phyloP scores from a whole-genome alignment of 2,797 vertebrate species.

The Enteromius unitaeniatus region DNA sequence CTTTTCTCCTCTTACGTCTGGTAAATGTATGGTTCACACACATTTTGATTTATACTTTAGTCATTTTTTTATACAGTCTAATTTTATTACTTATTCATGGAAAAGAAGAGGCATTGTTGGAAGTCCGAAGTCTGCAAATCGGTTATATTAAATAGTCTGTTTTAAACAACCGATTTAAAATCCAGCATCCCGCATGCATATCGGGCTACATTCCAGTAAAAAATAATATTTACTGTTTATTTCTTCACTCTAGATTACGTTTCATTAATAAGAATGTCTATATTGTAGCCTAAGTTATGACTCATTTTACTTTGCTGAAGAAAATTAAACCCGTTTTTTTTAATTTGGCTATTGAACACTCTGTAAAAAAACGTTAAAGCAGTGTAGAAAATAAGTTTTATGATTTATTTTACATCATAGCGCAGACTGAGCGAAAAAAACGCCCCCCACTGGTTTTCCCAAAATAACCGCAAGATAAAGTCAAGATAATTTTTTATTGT shows the following conservation, averaged over 20 bases:
- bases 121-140: neutral
- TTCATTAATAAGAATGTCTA: neutral
- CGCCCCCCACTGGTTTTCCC: no score
- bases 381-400: neutral
- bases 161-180: neutral
- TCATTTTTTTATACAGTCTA: neutral
- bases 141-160: no score
- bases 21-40: neutral
- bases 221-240: neutral
- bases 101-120: neutral
- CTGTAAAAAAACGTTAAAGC: neutral
- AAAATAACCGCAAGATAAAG: no score
- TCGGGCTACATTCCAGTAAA: neutral
- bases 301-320: no score
- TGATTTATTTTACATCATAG: no score
- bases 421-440: no score
- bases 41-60: neutral
- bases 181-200: neutral
- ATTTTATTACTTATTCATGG: neutral
- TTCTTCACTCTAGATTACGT: neutral
- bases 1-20: neutral
- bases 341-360: neutral
- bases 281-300: neutral
- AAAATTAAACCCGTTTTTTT: neutral
- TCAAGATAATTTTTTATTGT: no score